phyloP scores from a whole-genome alignment of 1,140 invertebrate species.

The Hylyphantes graminicola region DNA sequence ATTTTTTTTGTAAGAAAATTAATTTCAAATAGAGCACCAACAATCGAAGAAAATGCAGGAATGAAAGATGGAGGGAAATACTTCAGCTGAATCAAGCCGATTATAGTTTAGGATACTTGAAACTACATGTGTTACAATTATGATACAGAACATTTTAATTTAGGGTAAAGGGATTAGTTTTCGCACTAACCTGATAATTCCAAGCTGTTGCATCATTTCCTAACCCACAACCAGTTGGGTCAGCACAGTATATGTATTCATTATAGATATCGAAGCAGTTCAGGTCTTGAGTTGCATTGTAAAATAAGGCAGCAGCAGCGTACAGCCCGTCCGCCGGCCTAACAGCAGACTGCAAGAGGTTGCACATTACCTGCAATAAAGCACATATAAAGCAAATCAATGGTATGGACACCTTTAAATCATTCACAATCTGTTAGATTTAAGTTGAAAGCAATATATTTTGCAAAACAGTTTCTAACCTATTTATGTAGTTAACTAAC shows the following conservation, averaged over 20 bases:
- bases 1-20: too few relatives aligned
- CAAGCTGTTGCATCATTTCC: conserved; percentile 66
- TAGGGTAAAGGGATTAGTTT: neutral
- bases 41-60: too few relatives aligned
- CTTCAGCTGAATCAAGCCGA: neutral
- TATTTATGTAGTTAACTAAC: too few relatives aligned
- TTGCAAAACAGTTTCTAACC: too few relatives aligned
- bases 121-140: neutral
- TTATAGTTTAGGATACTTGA: neutral
- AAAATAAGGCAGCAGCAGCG: conserved; percentile 62
- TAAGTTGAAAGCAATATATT: too few relatives aligned
- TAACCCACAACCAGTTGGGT: conserved; percentile 68
- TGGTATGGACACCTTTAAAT: too few relatives aligned
- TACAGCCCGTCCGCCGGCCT: conserved; percentile 62
- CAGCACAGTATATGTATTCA: conserved; percentile 68
- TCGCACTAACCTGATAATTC: conserved; percentile 66
- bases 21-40: too few relatives aligned
- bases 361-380: conserved; percentile 46
- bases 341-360: neutral
- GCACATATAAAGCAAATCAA: neutral
- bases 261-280: conserved; percentile 66
- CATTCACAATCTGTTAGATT: too few relatives aligned
- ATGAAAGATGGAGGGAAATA: neutral
- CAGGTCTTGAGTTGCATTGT: conserved; percentile 24
- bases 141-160: neutral